Conservation (phyloP, 2,888 invertebrate species). For the Chelonus formosanus region DNA sequence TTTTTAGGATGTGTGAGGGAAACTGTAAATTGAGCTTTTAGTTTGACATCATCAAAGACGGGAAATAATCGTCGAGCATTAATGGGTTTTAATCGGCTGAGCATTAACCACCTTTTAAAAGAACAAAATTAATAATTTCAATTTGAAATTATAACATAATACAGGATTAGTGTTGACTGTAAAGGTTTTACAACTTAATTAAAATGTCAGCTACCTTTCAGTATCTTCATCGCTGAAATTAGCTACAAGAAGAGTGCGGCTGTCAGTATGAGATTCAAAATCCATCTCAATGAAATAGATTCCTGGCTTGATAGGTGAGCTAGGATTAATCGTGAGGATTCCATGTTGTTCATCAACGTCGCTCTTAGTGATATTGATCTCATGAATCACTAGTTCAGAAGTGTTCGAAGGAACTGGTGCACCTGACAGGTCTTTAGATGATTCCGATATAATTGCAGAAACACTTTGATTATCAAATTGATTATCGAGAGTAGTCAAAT, state of each 20-base stretch:
- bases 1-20: constrained; percentile 74
- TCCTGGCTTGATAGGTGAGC: constrained; percentile 42
- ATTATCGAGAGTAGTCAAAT: not conserved
- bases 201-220: constrained; percentile 32
- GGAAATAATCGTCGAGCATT: constrained; percentile 52
- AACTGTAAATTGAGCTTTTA: constrained; percentile 80
- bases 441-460: not conserved
- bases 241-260: constrained; percentile 35
- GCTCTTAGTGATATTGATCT: constrained; percentile 40
- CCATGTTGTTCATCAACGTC: constrained; percentile 46
- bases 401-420: not conserved
- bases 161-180: not conserved
- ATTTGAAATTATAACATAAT: constrained; percentile 7
- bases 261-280: constrained; percentile 46
- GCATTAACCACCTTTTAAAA: constrained; percentile 47
- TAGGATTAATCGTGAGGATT: constrained; percentile 47
- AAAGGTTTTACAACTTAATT: too few species aligned
- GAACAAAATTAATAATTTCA: constrained; percentile 10
- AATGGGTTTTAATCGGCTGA: constrained; percentile 45
- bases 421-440: constrained; percentile 5
- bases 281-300: constrained; percentile 51
- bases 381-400: not conserved
- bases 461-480: constrained; percentile 1
- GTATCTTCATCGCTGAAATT: constrained; percentile 37
- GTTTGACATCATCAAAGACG: constrained; percentile 75